Base-by-base conservation (phyloP, 2,113 vertebrate species). In the Varanus komodoensis region DNA sequence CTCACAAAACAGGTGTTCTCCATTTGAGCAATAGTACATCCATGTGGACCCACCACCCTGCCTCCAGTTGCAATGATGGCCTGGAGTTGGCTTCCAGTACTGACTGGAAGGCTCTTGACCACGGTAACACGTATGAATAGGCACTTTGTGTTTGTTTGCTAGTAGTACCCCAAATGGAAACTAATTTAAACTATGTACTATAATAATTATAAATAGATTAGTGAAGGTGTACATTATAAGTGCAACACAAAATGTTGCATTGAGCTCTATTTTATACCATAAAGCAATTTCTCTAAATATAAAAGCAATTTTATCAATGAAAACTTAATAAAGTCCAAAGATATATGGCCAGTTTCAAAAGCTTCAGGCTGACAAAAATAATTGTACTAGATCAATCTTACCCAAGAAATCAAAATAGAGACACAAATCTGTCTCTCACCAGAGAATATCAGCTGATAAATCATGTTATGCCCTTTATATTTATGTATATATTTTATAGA, bases 311-410 rank as follows among this genome's bases (percentile, higher is more conserved):
- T 48, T 88, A 69, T 77, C 0, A 79, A 1, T 84, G 52, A 92
- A 92, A 90, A 87, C 17, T 17, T 90, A 86, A 67, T 0, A 87
- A 77, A 86, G 25, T 4, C 34, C 64, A 48, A 32, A 69, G 79
- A 80, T 85, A 85, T 78, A 89, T 57, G 57, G 79, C 82, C 68
- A 25, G 23, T 86, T 84, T 94, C 6, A 74, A 89, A 83, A 92
- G 92, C 5, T 79, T 91, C 88, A 79, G 8, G 7, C 79, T 88
- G 34, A 21, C 87, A 29, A 79, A 82, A 87, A 54, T 23, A 12
- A 32, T 77, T 34, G 1, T 52, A 75, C 17, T 82, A 83, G 32
- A 61, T 84, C 91, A 90, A 92, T 93, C 23, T 85, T 89, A 50
- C 25, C 1, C 1, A 93, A 38, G 5, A 68, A 67, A 82, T n/a